A percentile compares a stretch with the other conserved stretches of the same genome.
Evolutionary conservation across 2,797 vertebrate species (phyloP).

Genomic region (Gila robusta): DNA sequence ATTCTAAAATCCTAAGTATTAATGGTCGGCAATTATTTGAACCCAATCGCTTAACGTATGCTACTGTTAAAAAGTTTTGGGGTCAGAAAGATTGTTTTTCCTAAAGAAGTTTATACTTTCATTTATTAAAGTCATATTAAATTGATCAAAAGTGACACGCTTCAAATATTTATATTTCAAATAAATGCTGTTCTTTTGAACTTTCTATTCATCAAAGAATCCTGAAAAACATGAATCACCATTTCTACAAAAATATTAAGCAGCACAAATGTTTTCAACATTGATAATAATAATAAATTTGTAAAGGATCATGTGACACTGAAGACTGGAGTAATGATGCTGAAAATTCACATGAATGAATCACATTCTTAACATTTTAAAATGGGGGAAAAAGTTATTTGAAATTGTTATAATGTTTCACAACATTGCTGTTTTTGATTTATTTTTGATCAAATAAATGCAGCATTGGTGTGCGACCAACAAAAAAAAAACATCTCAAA

Average conservation of each 20-base stretch:
- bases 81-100: not conserved
- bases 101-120: not conserved
- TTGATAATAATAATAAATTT: not conserved
- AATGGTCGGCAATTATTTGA: not conserved
- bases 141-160: not conserved
- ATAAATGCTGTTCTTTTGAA: not conserved
- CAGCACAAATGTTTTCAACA: not conserved
- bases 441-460: not conserved
- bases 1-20: not conserved
- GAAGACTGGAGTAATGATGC: not conserved
- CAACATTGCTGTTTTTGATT: not conserved
- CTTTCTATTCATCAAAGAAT: not conserved
- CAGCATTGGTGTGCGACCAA: too few species aligned
- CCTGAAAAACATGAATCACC: not conserved
- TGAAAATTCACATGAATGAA: not conserved
- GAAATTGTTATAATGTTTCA: not conserved
- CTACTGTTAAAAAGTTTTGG: not conserved
- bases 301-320: not conserved
- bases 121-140: not conserved
- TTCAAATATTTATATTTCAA: not conserved
- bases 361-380: not conserved
- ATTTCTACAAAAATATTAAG: not conserved
- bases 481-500: not conserved
- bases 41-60: not conserved
- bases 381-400: not conserved